These are phyloP conservation scores for Actias luna DNA, from an alignment of 2,888 invertebrate species.

Conservation along the genomic window DNA sequence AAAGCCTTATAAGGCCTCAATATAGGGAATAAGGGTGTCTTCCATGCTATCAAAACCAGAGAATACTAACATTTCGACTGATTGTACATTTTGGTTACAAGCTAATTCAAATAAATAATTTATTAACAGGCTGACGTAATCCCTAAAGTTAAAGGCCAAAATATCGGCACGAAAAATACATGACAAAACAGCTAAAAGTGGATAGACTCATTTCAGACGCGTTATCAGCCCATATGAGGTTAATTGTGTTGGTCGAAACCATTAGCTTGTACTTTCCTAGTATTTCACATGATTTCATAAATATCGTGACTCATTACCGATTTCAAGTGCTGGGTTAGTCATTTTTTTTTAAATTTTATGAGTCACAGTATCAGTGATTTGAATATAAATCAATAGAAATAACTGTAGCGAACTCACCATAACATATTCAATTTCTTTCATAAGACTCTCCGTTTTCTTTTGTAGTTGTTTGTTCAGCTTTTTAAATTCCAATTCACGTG, in stretches of 20 bases:
- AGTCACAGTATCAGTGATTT: not conserved
- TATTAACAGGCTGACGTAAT: too few relatives aligned
- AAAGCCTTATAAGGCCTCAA: too few relatives aligned
- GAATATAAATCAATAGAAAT: slow-evolving; percentile 1
- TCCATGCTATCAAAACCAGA: too few relatives aligned
- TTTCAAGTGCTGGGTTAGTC: not conserved
- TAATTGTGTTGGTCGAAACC: not conserved
- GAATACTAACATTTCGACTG: too few relatives aligned
- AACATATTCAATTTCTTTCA: slow-evolving; percentile 68
- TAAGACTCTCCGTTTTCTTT: slow-evolving; percentile 69
- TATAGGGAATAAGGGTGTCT: too few relatives aligned
- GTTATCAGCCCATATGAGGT: too few relatives aligned
- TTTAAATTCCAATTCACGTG: slow-evolving; percentile 72
- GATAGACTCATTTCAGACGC: too few relatives aligned
- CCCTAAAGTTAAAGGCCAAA: too few relatives aligned
- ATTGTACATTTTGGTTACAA: too few relatives aligned
- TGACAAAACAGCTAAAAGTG: too few relatives aligned
- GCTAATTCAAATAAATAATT: too few relatives aligned
- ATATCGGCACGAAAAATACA: too few relatives aligned
- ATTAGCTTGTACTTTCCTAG: not conserved
- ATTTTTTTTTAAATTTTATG: not conserved
- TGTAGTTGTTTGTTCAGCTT: slow-evolving; percentile 72
- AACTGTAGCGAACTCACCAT: slow-evolving; percentile 51
- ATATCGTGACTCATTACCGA: not conserved
- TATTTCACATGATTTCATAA: not conserved